phyloP scores from a whole-genome alignment of 2,113 vertebrate genomes.

The Porphyrio hochstetteri region DNA sequence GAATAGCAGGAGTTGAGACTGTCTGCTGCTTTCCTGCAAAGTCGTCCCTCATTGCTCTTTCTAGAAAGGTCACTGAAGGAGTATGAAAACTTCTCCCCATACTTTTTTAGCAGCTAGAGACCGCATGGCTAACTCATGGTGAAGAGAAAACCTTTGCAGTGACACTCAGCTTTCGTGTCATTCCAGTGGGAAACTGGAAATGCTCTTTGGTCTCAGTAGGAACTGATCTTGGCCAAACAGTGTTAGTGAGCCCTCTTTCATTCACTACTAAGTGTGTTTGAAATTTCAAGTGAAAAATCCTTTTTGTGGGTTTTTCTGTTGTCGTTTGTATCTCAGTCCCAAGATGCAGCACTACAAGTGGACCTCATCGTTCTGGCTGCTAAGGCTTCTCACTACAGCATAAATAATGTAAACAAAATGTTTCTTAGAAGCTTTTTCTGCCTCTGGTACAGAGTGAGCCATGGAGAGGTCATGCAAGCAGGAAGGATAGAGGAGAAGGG shows the following conservation, averaged over 20 bases:
- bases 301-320: background rate
- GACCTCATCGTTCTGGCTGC: background rate
- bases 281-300: background rate
- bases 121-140: background rate
- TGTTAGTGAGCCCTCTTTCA: background rate
- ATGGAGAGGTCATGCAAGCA: background rate
- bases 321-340: background rate
- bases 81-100: background rate
- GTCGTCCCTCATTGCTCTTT: background rate
- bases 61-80: background rate
- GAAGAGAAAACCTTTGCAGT: background rate
- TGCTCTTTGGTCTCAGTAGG: background rate
- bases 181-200: background rate
- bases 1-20: background rate
- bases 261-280: background rate
- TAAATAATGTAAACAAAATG: background rate
- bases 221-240: background rate
- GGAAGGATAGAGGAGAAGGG: background rate
- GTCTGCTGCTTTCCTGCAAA: background rate
- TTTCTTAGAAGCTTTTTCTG: background rate
- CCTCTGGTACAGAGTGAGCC: background rate
- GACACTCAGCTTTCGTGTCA: background rate
- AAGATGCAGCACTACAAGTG: background rate
- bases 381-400: background rate
- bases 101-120: background rate